Conservation (phyloP, 2,888 invertebrate genomes). For the Xiphydria camelus region DNA sequence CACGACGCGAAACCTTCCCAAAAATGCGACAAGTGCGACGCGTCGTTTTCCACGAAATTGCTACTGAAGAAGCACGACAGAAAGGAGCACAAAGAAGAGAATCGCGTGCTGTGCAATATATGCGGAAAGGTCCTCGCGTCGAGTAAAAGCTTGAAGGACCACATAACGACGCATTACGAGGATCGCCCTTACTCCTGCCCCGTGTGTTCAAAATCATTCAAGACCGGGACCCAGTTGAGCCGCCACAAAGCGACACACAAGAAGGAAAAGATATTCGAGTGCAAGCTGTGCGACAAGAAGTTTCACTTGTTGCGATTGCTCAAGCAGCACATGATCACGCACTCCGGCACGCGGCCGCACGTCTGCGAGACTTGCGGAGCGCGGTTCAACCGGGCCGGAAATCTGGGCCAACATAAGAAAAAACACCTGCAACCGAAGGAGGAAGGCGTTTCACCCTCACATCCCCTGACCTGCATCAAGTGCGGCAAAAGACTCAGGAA, state of each 20-base stretch:
- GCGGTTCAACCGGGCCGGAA: constrained; percentile 21
- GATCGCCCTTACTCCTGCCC: background rate
- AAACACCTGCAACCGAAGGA: constrained; percentile 12
- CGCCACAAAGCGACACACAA: background rate
- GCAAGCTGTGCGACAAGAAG: constrained; percentile 1
- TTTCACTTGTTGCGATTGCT: constrained; percentile 19
- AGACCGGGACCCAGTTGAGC: background rate
- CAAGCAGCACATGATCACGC: constrained; percentile 20
- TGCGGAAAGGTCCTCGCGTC: background rate
- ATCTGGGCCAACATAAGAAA: constrained; percentile 24
- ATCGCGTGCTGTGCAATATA: background rate
- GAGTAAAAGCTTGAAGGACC: background rate
- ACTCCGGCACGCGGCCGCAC: constrained; percentile 18
- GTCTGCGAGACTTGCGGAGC: constrained; percentile 20
- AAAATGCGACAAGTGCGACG: background rate
- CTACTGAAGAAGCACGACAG: background rate
- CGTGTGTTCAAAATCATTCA: background rate
- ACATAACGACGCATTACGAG: background rate
- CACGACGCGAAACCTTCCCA: background rate
- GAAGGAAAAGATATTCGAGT: background rate
- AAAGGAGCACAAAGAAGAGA: background rate
- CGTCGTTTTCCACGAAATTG: background rate
- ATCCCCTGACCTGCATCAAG: constrained; percentile 17
- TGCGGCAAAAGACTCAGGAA: constrained; percentile 8
- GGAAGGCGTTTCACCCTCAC: no score